phyloP scores from a whole-genome alignment of 1,140 invertebrate species.

The Choristoneura fumiferana region DNA sequence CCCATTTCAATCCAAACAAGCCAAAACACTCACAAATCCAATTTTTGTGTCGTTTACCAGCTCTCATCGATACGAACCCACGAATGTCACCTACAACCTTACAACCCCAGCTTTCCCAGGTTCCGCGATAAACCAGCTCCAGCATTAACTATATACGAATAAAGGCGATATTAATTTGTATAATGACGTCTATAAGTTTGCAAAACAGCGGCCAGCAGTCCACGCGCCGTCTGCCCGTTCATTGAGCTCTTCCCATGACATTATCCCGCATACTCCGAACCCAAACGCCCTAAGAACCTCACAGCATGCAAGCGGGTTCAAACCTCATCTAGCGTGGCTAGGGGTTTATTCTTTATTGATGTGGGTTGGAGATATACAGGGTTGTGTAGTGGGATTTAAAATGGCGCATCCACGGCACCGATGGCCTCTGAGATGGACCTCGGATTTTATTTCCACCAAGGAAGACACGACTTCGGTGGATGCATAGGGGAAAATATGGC shows the following conservation, averaged over 20 bases:
- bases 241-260: conserved; percentile 77
- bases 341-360: conserved; percentile 25
- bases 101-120: conserved; percentile 21
- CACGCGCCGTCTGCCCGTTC: conserved; percentile 70
- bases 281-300: conserved; percentile 43
- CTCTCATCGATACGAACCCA: conserved; percentile 16
- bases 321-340: not conserved
- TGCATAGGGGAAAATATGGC: conserved; percentile 74
- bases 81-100: conserved; percentile 24
- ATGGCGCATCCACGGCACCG: conserved; percentile 72
- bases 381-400: conserved; percentile 41
- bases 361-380: conserved; percentile 24
- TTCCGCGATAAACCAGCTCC: not conserved
- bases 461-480: conserved; percentile 73
- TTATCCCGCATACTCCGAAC: conserved; percentile 53
- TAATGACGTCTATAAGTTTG: conserved; percentile 41
- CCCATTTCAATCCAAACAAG: conserved; percentile 7
- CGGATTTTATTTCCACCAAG: conserved; percentile 75
- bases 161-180: conserved; percentile 32
- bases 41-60: conserved; percentile 3
- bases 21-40: conserved; percentile 1
- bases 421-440: conserved; percentile 75
- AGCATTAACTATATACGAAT: conserved; percentile 6
- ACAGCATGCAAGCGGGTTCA: conserved; percentile 21
- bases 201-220: conserved; percentile 61